Base-by-base conservation (phyloP, 2,113 vertebrate genomes). In the Dunckerocampus dactyliophorus region DNA sequence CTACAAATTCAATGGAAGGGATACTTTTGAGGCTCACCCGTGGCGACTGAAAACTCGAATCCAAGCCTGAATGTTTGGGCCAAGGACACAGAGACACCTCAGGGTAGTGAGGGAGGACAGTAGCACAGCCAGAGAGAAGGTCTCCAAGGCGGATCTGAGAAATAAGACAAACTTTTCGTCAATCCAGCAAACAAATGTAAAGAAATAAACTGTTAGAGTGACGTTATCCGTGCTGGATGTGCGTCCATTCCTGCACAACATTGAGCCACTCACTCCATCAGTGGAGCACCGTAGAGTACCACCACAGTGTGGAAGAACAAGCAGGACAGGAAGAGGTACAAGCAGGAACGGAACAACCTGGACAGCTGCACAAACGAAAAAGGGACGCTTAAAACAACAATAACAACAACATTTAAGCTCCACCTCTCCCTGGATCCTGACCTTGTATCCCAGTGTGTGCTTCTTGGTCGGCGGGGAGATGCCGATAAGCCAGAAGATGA, bases 1-100 rank as follows among this genome's bases (percentile, higher is more conserved):
- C 47, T 3, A 49, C 11, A 8, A 20, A 20, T n/a, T 49, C 20
- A 8, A 49, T 15, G 7, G 15, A 49, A 20, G 47, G 47, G 47
- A 20, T n/a, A 12, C 39, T 43, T 43, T 14, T 14, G 39, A 43
- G 39, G 83, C 88, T 83, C 83, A 98, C 97, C 97, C 96, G 20
- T 98, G 95, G 68, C 92, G 93, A 88, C 92, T 98, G 86, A 98
- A 98, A 50, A 99, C 95, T 63, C 93, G 89, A 65, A 99, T 91
- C 96, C 96, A 99, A 0, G 94, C 92, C 77, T 93, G 95, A 54
- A 96, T 39, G 6, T 95, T 97, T 79, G 97, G 97, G 63, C 97
- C 97, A 46, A 97, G 88, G 55, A 95, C 67, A 82, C 96, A 99
- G 21, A 99, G 89, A 81, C 96, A 98, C 49, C 94, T 91, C 62